These are phyloP conservation scores for Cerastoderma edule DNA, from an alignment of 2,888 invertebrate species.

Conservation along the genomic window DNA sequence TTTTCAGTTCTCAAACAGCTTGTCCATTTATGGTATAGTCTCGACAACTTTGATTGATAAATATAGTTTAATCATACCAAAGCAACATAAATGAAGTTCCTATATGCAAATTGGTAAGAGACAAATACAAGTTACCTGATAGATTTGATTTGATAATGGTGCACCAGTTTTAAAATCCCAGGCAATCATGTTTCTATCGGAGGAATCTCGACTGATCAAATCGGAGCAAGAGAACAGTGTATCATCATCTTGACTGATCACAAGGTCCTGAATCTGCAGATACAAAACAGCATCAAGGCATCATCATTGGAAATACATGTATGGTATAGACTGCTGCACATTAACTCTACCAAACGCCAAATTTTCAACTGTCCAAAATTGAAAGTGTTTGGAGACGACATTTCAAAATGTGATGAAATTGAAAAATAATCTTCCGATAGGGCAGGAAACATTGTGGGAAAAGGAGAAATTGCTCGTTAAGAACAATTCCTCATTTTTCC, in stretches of 20 bases:
- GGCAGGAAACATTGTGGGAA: too few relatives aligned
- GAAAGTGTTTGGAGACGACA: too few relatives aligned
- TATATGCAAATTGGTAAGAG: too few relatives aligned
- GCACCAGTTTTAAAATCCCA: slow-evolving; percentile 82
- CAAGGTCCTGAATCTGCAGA: slow-evolving; percentile 82
- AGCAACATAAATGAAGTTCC: not conserved
- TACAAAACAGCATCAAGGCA: not conserved
- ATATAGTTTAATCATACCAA: not conserved
- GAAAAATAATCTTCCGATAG: too few relatives aligned
- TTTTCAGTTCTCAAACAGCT: too few relatives aligned
- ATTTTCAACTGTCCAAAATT: too few relatives aligned
- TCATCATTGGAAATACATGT: too few relatives aligned
- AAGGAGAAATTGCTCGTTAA: too few relatives aligned
- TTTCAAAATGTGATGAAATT: too few relatives aligned
- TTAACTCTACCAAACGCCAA: too few relatives aligned
- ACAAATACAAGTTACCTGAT: slow-evolving; percentile 81
- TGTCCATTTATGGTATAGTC: not conserved
- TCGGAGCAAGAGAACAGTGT: slow-evolving; percentile 80
- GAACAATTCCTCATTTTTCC: too few relatives aligned
- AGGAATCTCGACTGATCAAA: slow-evolving; percentile 81
- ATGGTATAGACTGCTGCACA: too few relatives aligned
- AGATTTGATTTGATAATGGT: slow-evolving; percentile 84
- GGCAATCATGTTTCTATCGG: slow-evolving; percentile 83
- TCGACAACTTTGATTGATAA: not conserved
- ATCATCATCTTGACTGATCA: slow-evolving; percentile 78